These are phyloP conservation scores for Myotis davidii DNA, from an alignment of 2,113 vertebrate genomes.

Conservation along the genomic window DNA sequence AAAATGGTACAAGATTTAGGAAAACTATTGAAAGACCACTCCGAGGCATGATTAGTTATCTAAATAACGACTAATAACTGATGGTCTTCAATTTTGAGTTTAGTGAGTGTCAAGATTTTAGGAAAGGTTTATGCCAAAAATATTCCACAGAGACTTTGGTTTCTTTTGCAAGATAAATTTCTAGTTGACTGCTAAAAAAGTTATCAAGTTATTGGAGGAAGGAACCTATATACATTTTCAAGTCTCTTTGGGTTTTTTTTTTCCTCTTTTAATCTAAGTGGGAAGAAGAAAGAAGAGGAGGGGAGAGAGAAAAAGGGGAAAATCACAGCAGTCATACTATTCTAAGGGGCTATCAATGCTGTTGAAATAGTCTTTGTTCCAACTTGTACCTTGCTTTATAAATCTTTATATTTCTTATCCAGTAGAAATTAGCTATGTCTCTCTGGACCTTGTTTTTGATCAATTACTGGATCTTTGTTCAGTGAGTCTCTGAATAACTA, in stretches of 20 bases:
- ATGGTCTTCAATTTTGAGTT: neutral
- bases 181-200: neutral
- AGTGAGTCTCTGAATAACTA: neutral
- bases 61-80: neutral
- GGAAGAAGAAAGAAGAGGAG: neutral
- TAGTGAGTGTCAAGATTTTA: neutral
- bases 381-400: neutral
- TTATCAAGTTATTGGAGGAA: neutral
- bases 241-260: neutral
- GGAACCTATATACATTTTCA: neutral
- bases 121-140: neutral
- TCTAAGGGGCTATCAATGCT: neutral
- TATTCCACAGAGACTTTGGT: neutral
- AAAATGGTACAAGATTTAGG: constrained; percentile 29
- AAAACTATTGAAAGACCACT: neutral
- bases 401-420: neutral
- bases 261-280: neutral
- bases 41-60: neutral
- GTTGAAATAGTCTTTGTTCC: neutral
- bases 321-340: neutral
- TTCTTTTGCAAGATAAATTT: neutral
- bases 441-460: neutral
- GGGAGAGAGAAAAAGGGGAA: neutral
- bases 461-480: neutral
- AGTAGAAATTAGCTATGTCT: neutral